Evolutionary conservation across 2,888 invertebrate genomes (phyloP), one percentile per base, ranked within the genome.

Genomic region (Eristalinus sepulchralis): DNA sequence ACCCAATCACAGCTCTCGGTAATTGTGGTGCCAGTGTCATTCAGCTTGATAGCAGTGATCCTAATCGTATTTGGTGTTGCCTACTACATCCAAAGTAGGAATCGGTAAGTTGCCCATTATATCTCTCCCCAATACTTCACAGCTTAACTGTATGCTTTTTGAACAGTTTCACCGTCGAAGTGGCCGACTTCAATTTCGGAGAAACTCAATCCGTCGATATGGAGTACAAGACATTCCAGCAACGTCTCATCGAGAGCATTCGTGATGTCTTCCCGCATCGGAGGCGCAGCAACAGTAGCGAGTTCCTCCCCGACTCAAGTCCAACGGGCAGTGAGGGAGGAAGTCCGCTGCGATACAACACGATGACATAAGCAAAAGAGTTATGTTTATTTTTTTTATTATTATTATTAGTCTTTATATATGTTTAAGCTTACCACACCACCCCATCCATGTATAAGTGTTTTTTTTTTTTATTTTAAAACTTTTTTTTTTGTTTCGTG

Each of bases 151-250:
- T 39, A 27, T 17, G 64, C 75, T 59, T 63, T 5, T 27, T 27
- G 27, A 27, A 27, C 92, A 96, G 96, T 88, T 96, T 96, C 90
- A 95, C 95, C 1, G 94, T 98, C 62, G 98, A 98, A 94, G 97
- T 97, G 13, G 97, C 98, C 0, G 96, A 98, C 92, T 98, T 98
- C 90, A 97, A 98, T 92, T 98, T 98, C 91, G 97, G 97, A 0
- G 96, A 96, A 89, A 92, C 92, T 0, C 95, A 95, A 90, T 95
- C 95, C 88, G 95, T 95, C 17, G 96, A 97, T 88, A 94, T 97
- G 93, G 97, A 97, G 90, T 97, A 97, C 91, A 97, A 97, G 93
- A 97, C 97, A 20, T 97, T 98, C 91, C 94, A 94, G 68, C 97
- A 97, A 90, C 94, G 97, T 59, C 94, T 98, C 0, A 93, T 95